Conservation (phyloP, 2,113 vertebrate genomes). For the Seriola dumerili region DNA sequence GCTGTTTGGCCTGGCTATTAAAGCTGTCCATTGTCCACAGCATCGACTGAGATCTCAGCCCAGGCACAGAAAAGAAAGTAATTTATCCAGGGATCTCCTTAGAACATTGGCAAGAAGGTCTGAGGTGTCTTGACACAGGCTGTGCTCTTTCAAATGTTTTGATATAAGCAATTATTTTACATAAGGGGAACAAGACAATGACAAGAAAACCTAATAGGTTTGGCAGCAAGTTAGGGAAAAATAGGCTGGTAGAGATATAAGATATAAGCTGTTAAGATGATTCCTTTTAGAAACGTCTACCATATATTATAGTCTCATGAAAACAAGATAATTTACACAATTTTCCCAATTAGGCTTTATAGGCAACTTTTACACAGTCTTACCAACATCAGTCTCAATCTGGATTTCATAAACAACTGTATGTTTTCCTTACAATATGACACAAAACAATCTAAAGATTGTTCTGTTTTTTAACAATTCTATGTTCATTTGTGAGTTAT, state of each 20-base stretch:
- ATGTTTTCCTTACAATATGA: no score
- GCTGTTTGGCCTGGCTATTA: slow-evolving; percentile 31
- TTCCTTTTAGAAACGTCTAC: neutral
- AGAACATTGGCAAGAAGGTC: slow-evolving; percentile 14
- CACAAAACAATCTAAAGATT: no score
- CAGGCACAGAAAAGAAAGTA: neutral
- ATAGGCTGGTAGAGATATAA: neutral
- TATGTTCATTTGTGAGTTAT: neutral
- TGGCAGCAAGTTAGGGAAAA: neutral
- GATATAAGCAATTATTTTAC: slow-evolving; percentile 22
- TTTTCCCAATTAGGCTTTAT: neutral
- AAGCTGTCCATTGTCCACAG: slow-evolving; percentile 27
- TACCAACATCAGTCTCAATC: no score
- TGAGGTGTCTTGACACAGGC: slow-evolving; percentile 6
- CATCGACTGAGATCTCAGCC: slow-evolving; percentile 4
- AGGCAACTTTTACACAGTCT: no score
- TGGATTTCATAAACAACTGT: no score
- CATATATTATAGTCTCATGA: neutral
- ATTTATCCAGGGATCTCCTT: neutral
- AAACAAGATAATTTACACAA: neutral
- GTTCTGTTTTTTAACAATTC: no score
- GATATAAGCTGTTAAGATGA: neutral
- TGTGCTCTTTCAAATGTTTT: slow-evolving; percentile 26
- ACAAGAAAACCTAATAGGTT: slow-evolving; percentile 16
- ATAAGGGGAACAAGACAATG: slow-evolving; percentile 11